Evolutionary conservation across 2,113 vertebrate species (phyloP).

Genomic region (Ochotona princeps): DNA sequence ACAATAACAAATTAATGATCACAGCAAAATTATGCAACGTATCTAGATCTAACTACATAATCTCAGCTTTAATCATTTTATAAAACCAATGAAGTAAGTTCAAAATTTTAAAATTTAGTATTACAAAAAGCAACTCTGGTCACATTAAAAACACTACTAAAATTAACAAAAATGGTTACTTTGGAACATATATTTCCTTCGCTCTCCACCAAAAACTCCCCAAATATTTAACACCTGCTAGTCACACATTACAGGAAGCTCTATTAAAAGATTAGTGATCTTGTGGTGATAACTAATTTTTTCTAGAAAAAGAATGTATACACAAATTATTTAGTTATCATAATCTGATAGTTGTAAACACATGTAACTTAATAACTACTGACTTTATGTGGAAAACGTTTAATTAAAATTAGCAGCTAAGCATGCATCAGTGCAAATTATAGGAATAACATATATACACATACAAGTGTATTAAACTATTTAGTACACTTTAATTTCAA

Average conservation of each 20-base stretch:
- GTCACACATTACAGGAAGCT: conserved; percentile 37
- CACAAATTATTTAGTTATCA: conserved; percentile 5
- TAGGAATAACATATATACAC: background rate
- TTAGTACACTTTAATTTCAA: conserved; percentile 23
- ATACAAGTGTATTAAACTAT: conserved; percentile 11
- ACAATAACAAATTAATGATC: conserved; percentile 21
- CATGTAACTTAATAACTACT: background rate
- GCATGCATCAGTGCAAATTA: conserved; percentile 1
- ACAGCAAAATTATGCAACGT: conserved; percentile 51
- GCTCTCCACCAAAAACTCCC: background rate
- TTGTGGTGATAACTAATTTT: conserved; percentile 37
- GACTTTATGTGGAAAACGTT: too few species aligned
- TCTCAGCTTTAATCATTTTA: conserved; percentile 56
- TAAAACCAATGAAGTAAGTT: conserved; percentile 20
- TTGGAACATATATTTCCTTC: conserved; percentile 15
- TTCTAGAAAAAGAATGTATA: background rate
- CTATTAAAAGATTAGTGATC: too few species aligned
- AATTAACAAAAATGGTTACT: conserved; percentile 33
- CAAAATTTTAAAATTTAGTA: conserved; percentile 46
- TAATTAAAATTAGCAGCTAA: conserved; percentile 14
- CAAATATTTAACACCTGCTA: conserved; percentile 16
- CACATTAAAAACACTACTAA: conserved; percentile 34
- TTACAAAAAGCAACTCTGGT: conserved; percentile 52
- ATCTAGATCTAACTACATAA: background rate
- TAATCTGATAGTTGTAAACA: background rate